Conservation (phyloP, 2,888 invertebrate species). For the Gisinianus flammeolus region DNA sequence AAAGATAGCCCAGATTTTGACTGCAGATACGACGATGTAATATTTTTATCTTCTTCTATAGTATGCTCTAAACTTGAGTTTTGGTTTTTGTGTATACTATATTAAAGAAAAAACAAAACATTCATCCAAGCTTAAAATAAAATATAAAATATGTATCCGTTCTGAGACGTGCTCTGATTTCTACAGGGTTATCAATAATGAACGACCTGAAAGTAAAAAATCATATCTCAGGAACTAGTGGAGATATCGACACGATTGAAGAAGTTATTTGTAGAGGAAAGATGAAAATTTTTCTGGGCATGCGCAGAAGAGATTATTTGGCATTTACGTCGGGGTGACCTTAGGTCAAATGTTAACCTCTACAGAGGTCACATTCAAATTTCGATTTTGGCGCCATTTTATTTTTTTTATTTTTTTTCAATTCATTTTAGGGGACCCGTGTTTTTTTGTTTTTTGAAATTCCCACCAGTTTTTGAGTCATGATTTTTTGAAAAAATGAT, state of each 20-base stretch:
- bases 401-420: no score
- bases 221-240: neutral
- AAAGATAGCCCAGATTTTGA: neutral
- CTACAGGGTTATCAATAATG: neutral
- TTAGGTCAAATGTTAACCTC: no score
- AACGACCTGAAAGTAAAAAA: neutral
- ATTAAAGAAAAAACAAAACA: neutral
- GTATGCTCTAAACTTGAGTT: neutral
- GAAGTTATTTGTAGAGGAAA: neutral
- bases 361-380: no score
- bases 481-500: no score
- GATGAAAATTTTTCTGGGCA: slow-evolving; percentile 16
- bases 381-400: no score
- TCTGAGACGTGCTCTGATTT: slow-evolving; percentile 15
- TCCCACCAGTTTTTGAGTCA: no score
- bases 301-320: slow-evolving; percentile 18
- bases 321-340: no score
- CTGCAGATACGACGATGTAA: neutral
- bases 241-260: neutral
- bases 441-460: no score
- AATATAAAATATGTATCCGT: neutral
- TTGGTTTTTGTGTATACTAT: neutral
- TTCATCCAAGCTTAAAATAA: neutral
- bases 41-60: neutral
- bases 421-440: no score